Conservation (phyloP, 2,888 invertebrate species). For the Uropetala carovei region DNA sequence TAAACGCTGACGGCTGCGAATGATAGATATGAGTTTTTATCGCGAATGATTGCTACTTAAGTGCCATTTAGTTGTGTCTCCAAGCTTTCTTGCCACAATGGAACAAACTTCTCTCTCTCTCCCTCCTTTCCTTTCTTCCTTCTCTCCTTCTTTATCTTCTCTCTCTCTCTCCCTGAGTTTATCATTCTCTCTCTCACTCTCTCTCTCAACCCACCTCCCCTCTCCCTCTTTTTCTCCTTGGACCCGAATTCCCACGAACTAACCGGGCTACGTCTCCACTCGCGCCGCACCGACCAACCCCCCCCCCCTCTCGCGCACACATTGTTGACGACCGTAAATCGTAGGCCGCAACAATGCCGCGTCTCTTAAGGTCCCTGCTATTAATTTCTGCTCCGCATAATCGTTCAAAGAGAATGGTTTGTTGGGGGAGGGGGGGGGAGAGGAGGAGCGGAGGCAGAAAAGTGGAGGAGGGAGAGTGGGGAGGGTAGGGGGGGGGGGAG, state of each 20-base stretch:
- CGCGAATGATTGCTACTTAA: slow-evolving; percentile 8
- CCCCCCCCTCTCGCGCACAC: not conserved
- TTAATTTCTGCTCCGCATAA: slow-evolving; percentile 23
- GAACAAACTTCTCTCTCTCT: not conserved
- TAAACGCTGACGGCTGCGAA: not conserved
- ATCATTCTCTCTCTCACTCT: not conserved
- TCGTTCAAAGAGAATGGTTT: slow-evolving; percentile 18
- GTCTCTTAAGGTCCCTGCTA: slow-evolving; percentile 1
- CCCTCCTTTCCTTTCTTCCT: not conserved
- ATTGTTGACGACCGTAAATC: slow-evolving; percentile 22
- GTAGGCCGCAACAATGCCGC: slow-evolving; percentile 4
- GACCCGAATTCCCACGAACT: not conserved
- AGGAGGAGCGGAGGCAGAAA: not conserved
- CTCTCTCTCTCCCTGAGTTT: not conserved
- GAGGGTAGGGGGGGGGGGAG: too few relatives aligned
- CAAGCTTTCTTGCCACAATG: not conserved
- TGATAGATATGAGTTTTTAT: slow-evolving; percentile 22
- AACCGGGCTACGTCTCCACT: not conserved
- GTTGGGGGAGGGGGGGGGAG: not conserved
- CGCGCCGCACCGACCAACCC: not conserved
- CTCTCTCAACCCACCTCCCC: not conserved
- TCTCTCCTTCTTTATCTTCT: not conserved
- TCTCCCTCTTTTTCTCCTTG: not conserved
- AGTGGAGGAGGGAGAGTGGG: too few relatives aligned
- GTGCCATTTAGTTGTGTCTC: slow-evolving; percentile 14